Evolutionary conservation across 2,888 invertebrate species (phyloP).

Genomic region (Dendrolimus houi): DNA sequence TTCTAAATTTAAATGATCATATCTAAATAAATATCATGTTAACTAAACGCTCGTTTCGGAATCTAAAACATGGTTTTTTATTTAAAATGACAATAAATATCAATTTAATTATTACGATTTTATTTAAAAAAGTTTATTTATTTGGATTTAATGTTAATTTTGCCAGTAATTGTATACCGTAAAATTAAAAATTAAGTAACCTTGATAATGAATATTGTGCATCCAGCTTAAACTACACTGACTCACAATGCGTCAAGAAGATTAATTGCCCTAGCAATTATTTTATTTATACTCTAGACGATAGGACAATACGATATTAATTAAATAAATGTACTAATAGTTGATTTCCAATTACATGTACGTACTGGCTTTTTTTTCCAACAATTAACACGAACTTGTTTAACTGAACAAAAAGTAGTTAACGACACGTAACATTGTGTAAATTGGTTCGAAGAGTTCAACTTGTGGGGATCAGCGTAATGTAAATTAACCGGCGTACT

Average conservation of each 20-base stretch:
- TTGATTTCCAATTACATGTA: slow-evolving; percentile 43
- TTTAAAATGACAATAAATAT: too few species aligned
- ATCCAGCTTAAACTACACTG: slow-evolving; percentile 3
- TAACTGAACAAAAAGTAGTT: slow-evolving; percentile 32
- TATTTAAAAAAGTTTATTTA: too few species aligned
- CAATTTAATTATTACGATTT: too few species aligned
- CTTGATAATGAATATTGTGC: neutral
- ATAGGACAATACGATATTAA: slow-evolving; percentile 21
- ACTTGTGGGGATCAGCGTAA: neutral
- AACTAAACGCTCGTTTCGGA: too few species aligned
- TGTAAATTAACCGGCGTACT: too few species aligned
- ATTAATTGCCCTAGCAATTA: slow-evolving; percentile 7
- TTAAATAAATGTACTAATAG: slow-evolving; percentile 43
- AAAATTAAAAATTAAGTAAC: neutral
- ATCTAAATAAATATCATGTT: neutral
- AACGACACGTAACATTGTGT: slow-evolving; percentile 41
- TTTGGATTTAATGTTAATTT: too few species aligned
- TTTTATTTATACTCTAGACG: slow-evolving; percentile 8
- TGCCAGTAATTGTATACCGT: neutral
- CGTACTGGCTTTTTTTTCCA: slow-evolving; percentile 37
- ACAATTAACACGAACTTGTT: slow-evolving; percentile 38
- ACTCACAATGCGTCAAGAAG: slow-evolving; percentile 8
- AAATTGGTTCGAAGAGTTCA: slow-evolving; percentile 23
- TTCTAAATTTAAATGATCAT: slow-evolving; percentile 3
- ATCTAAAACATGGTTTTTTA: too few species aligned